phyloP scores from a whole-genome alignment of 2,113 vertebrate genomes.

The Rattus norvegicus region DNA sequence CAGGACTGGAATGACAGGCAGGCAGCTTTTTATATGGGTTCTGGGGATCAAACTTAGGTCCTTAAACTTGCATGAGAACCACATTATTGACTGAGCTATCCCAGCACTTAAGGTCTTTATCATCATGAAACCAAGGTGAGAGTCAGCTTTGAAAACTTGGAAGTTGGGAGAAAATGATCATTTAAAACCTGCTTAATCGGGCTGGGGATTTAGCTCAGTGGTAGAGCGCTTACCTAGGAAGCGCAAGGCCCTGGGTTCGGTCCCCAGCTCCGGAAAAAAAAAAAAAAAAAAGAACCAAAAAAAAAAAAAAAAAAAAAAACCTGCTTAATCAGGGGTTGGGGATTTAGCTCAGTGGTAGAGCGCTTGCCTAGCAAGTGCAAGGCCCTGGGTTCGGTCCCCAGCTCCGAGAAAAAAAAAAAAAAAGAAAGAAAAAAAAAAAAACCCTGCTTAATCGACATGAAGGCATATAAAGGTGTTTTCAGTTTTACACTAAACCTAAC shows the following conservation, averaged over 20 bases:
- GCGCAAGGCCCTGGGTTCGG: too few relatives aligned
- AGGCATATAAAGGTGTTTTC: neutral
- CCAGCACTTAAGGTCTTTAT: neutral
- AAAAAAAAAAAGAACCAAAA: too few relatives aligned
- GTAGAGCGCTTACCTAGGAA: too few relatives aligned
- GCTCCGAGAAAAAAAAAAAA: too few relatives aligned
- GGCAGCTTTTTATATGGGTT: neutral
- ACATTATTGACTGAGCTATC: neutral
- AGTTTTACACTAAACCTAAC: neutral
- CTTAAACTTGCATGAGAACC: neutral
- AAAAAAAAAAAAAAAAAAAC: neutral
- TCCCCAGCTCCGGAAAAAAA: too few relatives aligned
- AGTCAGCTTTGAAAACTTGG: neutral
- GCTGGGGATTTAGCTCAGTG: too few relatives aligned
- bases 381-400: too few relatives aligned
- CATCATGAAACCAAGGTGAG: neutral
- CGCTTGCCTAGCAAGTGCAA: too few relatives aligned
- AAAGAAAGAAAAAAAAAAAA: too few relatives aligned
- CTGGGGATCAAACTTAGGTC: neutral
- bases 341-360: too few relatives aligned
- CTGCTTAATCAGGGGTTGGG: neutral
- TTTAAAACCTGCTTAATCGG: neutral
- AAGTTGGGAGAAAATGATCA: neutral
- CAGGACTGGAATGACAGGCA: neutral
- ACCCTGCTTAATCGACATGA: neutral